phyloP scores from a whole-genome alignment of 1,140 invertebrate species.

The Semibalanus balanoides region DNA sequence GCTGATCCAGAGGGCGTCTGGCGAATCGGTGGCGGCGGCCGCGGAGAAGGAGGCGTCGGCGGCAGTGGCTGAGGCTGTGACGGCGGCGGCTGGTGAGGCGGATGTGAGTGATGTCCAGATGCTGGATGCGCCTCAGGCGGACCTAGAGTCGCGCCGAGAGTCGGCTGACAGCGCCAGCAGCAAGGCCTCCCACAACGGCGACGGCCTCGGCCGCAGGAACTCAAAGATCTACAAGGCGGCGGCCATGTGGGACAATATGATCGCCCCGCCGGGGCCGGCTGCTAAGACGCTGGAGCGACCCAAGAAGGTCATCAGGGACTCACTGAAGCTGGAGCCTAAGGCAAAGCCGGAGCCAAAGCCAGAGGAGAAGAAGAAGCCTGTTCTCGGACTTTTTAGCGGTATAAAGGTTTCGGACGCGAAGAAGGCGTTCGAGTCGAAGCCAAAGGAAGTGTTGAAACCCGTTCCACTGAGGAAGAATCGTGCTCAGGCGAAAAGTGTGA shows the following conservation, averaged over 20 bases:
- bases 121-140: not conserved
- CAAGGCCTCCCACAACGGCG: not conserved
- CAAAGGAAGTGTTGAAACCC: constrained; percentile 15
- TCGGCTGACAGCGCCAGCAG: not conserved
- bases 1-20: not conserved
- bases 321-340: not conserved
- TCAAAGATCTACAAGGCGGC: constrained; percentile 21
- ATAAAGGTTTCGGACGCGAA: constrained; percentile 24
- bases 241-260: constrained; percentile 19
- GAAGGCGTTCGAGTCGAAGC: constrained; percentile 24
- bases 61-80: too few species aligned
- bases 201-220: constrained; percentile 9
- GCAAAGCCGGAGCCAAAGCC: not conserved
- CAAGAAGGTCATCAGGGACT: constrained; percentile 16
- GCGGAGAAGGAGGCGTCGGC: not conserved
- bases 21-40: too few species aligned
- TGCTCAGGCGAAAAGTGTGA: constrained; percentile 12
- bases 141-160: not conserved
- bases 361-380: constrained; percentile 8
- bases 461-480: constrained; percentile 13
- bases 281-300: constrained; percentile 14
- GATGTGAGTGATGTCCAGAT: not conserved
- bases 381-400: not conserved
- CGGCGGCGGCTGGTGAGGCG: too few species aligned
- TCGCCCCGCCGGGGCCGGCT: constrained; percentile 6